phyloP scores from a whole-genome alignment of 2,113 vertebrate genomes.

The Thamnaconus septentrionalis region DNA sequence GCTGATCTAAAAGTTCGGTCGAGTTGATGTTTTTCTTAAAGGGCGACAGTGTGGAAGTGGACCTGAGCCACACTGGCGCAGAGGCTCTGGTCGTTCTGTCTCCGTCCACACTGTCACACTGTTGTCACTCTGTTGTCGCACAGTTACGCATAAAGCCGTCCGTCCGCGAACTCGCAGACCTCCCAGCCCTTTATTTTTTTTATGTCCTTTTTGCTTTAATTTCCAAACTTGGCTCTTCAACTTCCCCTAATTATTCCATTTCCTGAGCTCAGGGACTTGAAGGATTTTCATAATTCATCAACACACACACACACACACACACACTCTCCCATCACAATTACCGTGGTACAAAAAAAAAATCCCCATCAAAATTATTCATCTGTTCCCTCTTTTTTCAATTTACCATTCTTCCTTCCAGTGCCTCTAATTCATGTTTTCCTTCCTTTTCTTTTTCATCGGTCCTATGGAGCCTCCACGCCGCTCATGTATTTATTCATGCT shows the following conservation, averaged over 20 bases:
- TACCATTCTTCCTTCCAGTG: slow-evolving; percentile 52
- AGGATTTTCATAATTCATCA: slow-evolving; percentile 54
- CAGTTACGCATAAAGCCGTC: too few species aligned
- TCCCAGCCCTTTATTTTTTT: slow-evolving; percentile 3
- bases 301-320: slow-evolving; percentile 14
- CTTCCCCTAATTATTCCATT: slow-evolving; percentile 55
- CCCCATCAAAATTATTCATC: slow-evolving; percentile 62
- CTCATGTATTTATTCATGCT: slow-evolving; percentile 74
- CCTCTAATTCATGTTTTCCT: slow-evolving; percentile 54
- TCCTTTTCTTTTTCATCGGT: slow-evolving; percentile 54
- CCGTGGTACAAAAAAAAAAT: slow-evolving; percentile 39
- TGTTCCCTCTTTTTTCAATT: slow-evolving; percentile 59
- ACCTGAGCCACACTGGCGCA: too few species aligned
- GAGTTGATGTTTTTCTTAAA: too few species aligned
- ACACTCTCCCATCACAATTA: slow-evolving; percentile 49
- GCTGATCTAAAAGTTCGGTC: too few species aligned
- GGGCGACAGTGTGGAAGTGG: too few species aligned
- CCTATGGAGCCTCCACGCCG: slow-evolving; percentile 48
- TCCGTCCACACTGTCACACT: too few species aligned
- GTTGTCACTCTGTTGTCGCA: too few species aligned
- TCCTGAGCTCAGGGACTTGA: slow-evolving; percentile 45
- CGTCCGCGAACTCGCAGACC: too few species aligned
- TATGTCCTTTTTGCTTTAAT: slow-evolving; percentile 6
- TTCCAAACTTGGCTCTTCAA: slow-evolving; percentile 41
- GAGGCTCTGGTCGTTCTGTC: too few species aligned